phyloP scores from a whole-genome alignment of 2,797 vertebrate genomes.

The Pteropus rufus region DNA sequence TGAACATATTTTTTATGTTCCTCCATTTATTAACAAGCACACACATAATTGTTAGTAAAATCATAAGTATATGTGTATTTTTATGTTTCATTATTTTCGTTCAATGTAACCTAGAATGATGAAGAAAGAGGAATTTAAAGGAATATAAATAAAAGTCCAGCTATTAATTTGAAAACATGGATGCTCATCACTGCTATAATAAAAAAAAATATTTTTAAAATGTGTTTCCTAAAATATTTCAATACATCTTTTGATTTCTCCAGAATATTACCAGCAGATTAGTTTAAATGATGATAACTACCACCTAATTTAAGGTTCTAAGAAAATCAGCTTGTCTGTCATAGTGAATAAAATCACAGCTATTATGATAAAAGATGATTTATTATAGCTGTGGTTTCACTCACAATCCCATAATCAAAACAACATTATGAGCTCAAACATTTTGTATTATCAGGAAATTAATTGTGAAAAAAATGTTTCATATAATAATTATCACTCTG shows the following conservation, averaged over 20 bases:
- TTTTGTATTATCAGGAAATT: not conserved
- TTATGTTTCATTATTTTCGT: not conserved
- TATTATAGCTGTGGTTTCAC: not conserved
- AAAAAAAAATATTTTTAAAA: not conserved
- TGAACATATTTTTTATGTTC: not conserved
- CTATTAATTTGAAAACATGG: not conserved
- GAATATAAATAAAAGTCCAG: not conserved
- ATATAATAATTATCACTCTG: not conserved
- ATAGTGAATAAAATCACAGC: not conserved
- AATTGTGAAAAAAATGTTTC: not conserved
- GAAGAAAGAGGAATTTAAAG: not conserved
- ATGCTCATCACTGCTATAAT: not conserved
- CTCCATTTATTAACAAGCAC: not conserved
- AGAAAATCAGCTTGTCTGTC: not conserved
- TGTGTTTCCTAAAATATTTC: not conserved
- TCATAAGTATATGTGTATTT: not conserved
- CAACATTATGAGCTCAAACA: not conserved
- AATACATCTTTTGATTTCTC: not conserved
- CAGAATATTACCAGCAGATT: not conserved
- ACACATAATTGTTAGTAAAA: not conserved
- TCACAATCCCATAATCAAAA: not conserved
- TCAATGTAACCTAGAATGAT: not conserved
- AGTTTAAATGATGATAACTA: not conserved
- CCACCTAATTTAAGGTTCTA: not conserved
- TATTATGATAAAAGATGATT: not conserved